phyloP scores from a whole-genome alignment of 2,113 vertebrate genomes.

The Gasterosteus nipponicus region DNA sequence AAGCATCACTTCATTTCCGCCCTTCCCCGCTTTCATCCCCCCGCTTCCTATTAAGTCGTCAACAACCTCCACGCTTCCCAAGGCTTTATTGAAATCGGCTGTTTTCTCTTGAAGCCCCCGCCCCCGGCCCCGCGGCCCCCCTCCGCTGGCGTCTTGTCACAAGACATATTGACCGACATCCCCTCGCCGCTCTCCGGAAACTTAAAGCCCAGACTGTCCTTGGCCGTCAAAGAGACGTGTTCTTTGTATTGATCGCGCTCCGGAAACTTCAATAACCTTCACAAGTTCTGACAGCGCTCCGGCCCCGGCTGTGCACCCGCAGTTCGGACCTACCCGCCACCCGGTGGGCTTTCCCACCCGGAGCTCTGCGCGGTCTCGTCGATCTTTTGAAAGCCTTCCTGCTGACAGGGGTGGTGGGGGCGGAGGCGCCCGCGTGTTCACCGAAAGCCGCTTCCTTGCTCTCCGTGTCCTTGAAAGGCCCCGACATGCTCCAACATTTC shows the following conservation, averaged over 20 bases:
- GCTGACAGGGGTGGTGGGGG: conserved; percentile 43
- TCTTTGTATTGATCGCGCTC: conserved; percentile 69
- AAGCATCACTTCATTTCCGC: conserved; percentile 56
- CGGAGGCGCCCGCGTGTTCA: conserved; percentile 32
- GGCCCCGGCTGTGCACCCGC: conserved; percentile 46
- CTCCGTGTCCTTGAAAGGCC: conserved; percentile 43
- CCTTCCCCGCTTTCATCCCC: background rate
- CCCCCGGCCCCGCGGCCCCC: conserved; percentile 28
- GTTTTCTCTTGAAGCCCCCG: conserved; percentile 61
- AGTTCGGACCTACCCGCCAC: conserved; percentile 39
- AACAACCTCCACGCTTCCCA: conserved; percentile 49
- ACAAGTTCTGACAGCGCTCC: conserved; percentile 64
- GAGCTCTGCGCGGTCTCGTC: conserved; percentile 50
- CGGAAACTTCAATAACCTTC: conserved; percentile 74
- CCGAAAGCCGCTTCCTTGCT: conserved; percentile 35
- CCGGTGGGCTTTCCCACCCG: conserved; percentile 63
- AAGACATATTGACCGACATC: conserved; percentile 68
- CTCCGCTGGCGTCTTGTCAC: conserved; percentile 63
- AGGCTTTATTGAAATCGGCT: conserved; percentile 57
- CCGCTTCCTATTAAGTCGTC: conserved; percentile 36
- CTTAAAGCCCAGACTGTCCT: conserved; percentile 65
- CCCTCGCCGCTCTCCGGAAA: conserved; percentile 52
- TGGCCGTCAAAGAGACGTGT: conserved; percentile 58
- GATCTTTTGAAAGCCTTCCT: conserved; percentile 63
- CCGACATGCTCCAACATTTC: background rate